Evolutionary conservation across 2,888 invertebrate species (phyloP).

Genomic region (Pachycephus smyrnensis): DNA sequence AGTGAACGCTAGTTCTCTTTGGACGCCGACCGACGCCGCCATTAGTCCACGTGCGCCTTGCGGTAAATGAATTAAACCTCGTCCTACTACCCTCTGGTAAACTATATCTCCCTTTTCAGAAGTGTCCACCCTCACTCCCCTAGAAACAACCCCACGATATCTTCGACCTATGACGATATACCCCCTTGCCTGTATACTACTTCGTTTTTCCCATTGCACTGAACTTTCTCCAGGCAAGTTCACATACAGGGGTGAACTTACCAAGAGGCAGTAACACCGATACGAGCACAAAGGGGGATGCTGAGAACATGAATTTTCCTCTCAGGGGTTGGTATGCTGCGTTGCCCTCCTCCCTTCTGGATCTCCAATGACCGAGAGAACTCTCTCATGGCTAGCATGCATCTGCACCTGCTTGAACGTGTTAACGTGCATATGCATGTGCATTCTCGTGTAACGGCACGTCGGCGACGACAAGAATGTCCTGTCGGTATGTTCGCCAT

Average conservation of each 20-base stretch:
- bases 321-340: background rate
- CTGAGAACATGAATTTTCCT: background rate
- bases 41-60: constrained; percentile 32
- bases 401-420: background rate
- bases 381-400: background rate
- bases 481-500: background rate
- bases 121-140: background rate
- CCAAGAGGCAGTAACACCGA: background rate
- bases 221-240: background rate
- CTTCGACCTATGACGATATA: background rate
- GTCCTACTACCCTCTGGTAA: constrained; percentile 20
- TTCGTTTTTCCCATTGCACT: background rate
- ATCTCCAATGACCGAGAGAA: background rate
- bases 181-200: background rate
- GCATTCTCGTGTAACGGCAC: background rate
- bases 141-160: background rate
- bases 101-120: background rate
- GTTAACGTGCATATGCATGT: background rate
- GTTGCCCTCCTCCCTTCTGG: background rate
- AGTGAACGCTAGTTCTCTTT: constrained; percentile 23
- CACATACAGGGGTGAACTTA: background rate
- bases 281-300: background rate
- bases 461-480: background rate
- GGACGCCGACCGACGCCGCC: constrained; percentile 25
- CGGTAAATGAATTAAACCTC: constrained; percentile 50